Evolutionary conservation across 2,797 vertebrate species (phyloP), one percentile per base, ranked within the genome.

Genomic region (Ctenopoma kingsleyae): DNA sequence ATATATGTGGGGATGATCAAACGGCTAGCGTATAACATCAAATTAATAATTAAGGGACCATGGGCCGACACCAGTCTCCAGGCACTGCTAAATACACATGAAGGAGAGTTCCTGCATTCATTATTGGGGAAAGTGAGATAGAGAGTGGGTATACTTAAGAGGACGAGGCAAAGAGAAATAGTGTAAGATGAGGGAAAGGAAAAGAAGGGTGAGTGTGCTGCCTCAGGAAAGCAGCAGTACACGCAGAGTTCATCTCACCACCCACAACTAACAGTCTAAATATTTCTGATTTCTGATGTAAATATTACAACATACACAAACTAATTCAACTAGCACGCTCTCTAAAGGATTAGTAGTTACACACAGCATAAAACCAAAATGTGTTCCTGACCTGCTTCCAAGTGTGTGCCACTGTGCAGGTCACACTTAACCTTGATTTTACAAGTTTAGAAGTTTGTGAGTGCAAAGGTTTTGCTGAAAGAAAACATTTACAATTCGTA

Each of bases 31-130:
- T 77, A 87, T 83, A 89, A 82, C 81, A 49, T 86, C 85, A 80
- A 84, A 93, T 95, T 87, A 92, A 94, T 94, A 94, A 94, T 94
- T 94, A 92, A 94, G 71, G 52, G 80, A 86, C 86, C 43, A 71
- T 67, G 85, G 92, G 88, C 88, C 75, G 51, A 86, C 82, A 86
- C 77, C 62, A 74, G 83, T 86, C 92, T 89, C 73, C 70, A 78
- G 85, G 86, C 86, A 58, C 60, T 60, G 71, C 87, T 90, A 92
- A 94, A 92, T 80, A 93, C 90, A 90, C 89, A 89, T 83, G 69
- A 83, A 87, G 74, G 71, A 87, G 73, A 90, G 77, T 74, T 84
- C 84, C 77, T 85, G 84, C 86, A 85, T 89, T 90, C 65, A 81
- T 89, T 89, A 90, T 48, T 17, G 44, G 71, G 38, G 47, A 47